A percentile compares a stretch with the other conserved stretches of the same genome.
Conservation (phyloP, 2,797 vertebrate genomes). For the Mormyrops boulengeri region DNA sequence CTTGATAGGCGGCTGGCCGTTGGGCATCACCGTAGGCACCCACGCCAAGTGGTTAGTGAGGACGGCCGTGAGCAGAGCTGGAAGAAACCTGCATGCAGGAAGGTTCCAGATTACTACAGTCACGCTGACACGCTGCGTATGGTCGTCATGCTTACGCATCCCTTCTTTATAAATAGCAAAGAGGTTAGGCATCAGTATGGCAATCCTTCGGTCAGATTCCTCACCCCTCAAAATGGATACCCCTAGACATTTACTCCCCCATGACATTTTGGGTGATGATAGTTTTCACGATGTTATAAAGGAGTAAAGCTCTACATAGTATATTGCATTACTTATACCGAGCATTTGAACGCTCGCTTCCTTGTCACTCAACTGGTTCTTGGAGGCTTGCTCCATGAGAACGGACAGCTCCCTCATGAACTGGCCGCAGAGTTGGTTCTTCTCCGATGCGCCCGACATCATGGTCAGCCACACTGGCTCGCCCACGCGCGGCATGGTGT, state of each 20-base stretch:
- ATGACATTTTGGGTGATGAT: neutral
- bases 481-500: conserved; percentile 92
- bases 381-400: conserved; percentile 93
- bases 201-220: neutral
- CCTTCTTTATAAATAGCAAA: neutral
- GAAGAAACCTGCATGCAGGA: conserved; percentile 75
- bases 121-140: neutral
- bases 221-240: neutral
- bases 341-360: neutral
- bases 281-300: neutral
- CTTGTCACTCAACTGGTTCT: conserved; percentile 83
- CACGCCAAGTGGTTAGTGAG: conserved; percentile 97
- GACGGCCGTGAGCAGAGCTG: conserved; percentile 88
- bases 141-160: neutral
- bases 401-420: conserved; percentile 94
- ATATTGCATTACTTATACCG: neutral
- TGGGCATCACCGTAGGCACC: conserved; percentile 99
- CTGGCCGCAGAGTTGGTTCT: conserved; percentile 91
- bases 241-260: neutral
- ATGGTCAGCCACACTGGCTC: conserved; percentile 97
- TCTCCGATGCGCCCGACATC: conserved; percentile 91
- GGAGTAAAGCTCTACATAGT: neutral
- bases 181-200: neutral
- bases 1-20: conserved; percentile 92
- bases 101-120: neutral